Evolutionary conservation across 2,888 invertebrate genomes (phyloP).

Genomic region (Chrysina gloriosa): DNA sequence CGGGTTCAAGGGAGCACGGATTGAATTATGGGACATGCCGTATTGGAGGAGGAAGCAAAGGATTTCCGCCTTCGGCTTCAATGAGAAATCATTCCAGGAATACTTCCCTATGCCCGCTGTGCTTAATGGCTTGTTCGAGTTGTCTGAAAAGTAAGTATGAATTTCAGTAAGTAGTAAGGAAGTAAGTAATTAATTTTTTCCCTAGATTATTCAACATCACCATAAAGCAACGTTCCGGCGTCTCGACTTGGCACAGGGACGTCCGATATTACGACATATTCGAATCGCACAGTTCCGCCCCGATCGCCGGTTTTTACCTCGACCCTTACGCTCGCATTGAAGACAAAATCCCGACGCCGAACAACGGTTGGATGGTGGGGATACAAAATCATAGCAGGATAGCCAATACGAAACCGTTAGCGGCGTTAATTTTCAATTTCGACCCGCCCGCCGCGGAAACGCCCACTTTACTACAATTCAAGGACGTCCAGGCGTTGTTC

Average conservation of each 20-base stretch:
- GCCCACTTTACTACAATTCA: conserved; percentile 79
- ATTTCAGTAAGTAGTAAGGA: not conserved
- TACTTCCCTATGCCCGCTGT: conserved; percentile 88
- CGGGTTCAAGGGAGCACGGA: conserved; percentile 73
- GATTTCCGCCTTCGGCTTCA: conserved; percentile 73
- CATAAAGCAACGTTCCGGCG: conserved; percentile 74
- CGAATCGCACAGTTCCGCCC: conserved; percentile 73
- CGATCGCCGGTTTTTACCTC: conserved; percentile 86
- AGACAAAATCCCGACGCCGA: conserved; percentile 69
- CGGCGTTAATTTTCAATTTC: conserved; percentile 88
- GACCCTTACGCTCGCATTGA: conserved; percentile 81
- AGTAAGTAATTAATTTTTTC: not conserved
- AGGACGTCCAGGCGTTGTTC: conserved; percentile 82
- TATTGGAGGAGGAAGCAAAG: conserved; percentile 88
- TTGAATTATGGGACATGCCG: conserved; percentile 87
- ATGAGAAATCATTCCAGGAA: conserved; percentile 78
- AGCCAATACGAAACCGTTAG: conserved; percentile 76
- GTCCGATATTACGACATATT: conserved; percentile 86
- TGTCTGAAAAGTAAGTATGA: conserved; percentile 74
- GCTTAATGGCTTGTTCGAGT: conserved; percentile 79
- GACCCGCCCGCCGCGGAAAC: conserved; percentile 72
- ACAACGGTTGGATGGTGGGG: conserved; percentile 81
- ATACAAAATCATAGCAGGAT: conserved; percentile 78
- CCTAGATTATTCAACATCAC: conserved; percentile 77
- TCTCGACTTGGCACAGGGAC: conserved; percentile 86